A percentile compares a stretch with the other conserved stretches of the same genome.
phyloP scores from a whole-genome alignment of 1,140 invertebrate genomes.

The Amyelois transitella region DNA sequence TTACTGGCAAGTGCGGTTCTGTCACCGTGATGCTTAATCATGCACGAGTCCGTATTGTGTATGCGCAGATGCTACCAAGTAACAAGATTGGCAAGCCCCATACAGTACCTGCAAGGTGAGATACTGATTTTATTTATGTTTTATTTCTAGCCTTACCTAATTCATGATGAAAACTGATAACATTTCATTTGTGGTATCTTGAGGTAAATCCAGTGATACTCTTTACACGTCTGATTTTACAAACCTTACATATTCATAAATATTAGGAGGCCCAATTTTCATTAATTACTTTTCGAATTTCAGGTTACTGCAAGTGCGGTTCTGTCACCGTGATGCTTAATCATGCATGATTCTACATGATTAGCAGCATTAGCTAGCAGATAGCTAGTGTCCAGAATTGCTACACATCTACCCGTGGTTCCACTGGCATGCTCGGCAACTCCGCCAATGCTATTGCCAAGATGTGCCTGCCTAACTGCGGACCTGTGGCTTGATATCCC shows the following conservation, averaged over 20 bases:
- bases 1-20: slow-evolving; percentile 99
- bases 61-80: too few relatives aligned
- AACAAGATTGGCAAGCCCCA: too few relatives aligned
- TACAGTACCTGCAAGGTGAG: slow-evolving; percentile 97
- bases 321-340: slow-evolving; percentile 97
- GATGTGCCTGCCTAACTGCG: slow-evolving; percentile 97
- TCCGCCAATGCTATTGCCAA: slow-evolving; percentile 99
- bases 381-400: slow-evolving; percentile 99
- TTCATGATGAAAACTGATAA: slow-evolving; percentile 71
- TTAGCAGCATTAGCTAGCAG: slow-evolving; percentile 97
- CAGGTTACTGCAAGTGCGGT: slow-evolving; percentile 98
- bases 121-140: slow-evolving; percentile 13
- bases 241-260: neutral
- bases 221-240: slow-evolving; percentile 74
- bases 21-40: slow-evolving; percentile 97
- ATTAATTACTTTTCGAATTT: slow-evolving; percentile 19
- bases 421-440: slow-evolving; percentile 98
- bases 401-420: slow-evolving; percentile 97
- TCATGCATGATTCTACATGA: slow-evolving; percentile 97
- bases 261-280: neutral
- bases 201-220: slow-evolving; percentile 74
- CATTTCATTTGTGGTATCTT: slow-evolving; percentile 81
- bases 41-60: slow-evolving; percentile 99
- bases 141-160: too few relatives aligned
- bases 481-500: slow-evolving; percentile 97